Conservation (phyloP, 2,113 vertebrate species). For the Rhinichthys klamathensis region DNA sequence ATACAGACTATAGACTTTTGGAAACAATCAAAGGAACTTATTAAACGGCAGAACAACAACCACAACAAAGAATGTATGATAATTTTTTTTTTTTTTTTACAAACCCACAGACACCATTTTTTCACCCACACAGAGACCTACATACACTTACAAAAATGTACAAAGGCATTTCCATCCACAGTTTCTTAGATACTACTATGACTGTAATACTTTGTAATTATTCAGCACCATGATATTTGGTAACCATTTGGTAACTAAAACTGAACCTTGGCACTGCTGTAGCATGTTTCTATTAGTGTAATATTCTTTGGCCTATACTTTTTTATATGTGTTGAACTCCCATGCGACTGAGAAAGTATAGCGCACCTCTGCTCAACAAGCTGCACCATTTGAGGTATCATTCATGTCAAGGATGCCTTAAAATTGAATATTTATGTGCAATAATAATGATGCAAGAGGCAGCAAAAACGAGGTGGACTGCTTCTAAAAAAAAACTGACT, state of each 20-base stretch:
- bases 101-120: background rate
- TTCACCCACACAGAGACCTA: background rate
- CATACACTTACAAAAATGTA: background rate
- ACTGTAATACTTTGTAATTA: background rate
- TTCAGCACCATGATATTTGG: background rate
- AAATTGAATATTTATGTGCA: background rate
- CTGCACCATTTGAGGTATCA: background rate
- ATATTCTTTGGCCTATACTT: background rate
- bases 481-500: background rate
- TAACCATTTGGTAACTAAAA: background rate
- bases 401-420: background rate
- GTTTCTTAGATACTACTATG: no score
- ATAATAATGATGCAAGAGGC: slow-evolving; percentile 12
- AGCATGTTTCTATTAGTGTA: background rate
- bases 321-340: background rate
- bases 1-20: background rate
- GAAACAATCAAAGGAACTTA: background rate
- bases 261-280: background rate
- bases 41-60: background rate
- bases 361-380: background rate
- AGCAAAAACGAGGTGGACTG: slow-evolving; percentile 5
- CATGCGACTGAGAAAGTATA: background rate
- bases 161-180: background rate
- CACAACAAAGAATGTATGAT: background rate
- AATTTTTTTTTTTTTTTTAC: background rate